Evolutionary conservation across 2,888 invertebrate species (phyloP), one percentile per base, ranked within the genome.

Genomic region (Acheta domesticus): DNA sequence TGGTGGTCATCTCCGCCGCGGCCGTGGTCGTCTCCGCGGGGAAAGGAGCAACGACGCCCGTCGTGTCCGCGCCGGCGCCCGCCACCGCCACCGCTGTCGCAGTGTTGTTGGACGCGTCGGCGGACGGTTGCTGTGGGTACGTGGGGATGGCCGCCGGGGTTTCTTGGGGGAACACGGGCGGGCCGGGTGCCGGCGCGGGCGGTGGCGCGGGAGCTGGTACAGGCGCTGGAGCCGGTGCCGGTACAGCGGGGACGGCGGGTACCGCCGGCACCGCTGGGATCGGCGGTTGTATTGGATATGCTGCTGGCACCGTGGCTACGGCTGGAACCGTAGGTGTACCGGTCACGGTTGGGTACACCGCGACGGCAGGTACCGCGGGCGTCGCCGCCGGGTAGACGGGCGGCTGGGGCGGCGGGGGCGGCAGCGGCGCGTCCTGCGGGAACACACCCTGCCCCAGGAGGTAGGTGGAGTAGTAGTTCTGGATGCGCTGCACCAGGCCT

Each of bases 381-480:
- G n/a, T n/a, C 14, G 62, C 62, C n/a, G 62, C 16, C 14, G 14
- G n/a, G 16, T 62, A n/a, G 62, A 62, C 16, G 62, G 62, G 62
- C 8, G 16, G 8, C n/a, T 3, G 62, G 14, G 62, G 62, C 62
- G 16, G 8, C n/a, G 14, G 62, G 14, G 62, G 62, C 62, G n/a
- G 16, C 12, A 11, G 62, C 16, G 80, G 77, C 2, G 48, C 77
- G 1, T 80, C 77, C 8, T 75, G 76, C 4, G 50, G 76, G 20
- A 78, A 62, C 8, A 62, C n/a, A 5, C 62, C 62, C n/a, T 14
- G 19, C 16, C 74, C 79, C 77, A 21, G 77, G 78, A 48, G 91
- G 83, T 91, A 91, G n/a, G 91, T 90, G 0, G 93, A 93, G 87
- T 92, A 91, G 83, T 91, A 89, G 0, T 91, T 89, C 86, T 93